Evolutionary conservation across 2,888 invertebrate genomes (phyloP), one percentile per base, ranked within the genome.

Genomic region (Itoplectis maculator): DNA sequence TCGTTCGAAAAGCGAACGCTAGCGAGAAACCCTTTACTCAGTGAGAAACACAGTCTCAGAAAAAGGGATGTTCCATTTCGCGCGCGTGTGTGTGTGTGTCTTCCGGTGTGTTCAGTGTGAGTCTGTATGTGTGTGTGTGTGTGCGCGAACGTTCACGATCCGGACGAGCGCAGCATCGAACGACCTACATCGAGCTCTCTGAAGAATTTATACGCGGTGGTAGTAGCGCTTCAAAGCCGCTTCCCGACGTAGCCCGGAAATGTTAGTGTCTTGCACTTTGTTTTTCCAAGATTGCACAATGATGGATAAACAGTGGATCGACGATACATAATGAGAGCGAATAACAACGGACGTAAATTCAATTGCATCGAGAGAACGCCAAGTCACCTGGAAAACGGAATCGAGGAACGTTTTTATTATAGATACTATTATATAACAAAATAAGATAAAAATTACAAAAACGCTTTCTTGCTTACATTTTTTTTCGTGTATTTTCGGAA

Each of bases 131-230:
- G 18, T 40, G n/a, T 45, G 66, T 20, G n/a, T n/a, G n/a, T n/a
- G n/a, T n/a, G n/a, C n/a, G n/a, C n/a, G 5, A 29, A 29, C 61
- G 66, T 54, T 51, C 70, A 51, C 40, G 45, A 70, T 61, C 75
- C 73, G 74, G 76, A n/a, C 29, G 29, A 77, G 69, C 75, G 73
- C 59, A 76, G 68, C 80, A 72, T 80, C 74, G 74, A 79, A 77
- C 81, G 83, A 84, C 86, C 81, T 84, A 84, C 81, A 86, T 87
- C 49, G 84, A 75, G 84, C 81, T 84, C 81, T 80, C 81, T 82
- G 56, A 81, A 72, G 68, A 86, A 87, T 87, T 86, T 85, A 86
- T 80, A 84, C n/a, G n/a, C 40, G 37, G n/a, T 23, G 47, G 63
- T 70, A 65, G 73, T 66, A 29, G 47, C 69, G 61, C 66, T 82